Conservation (phyloP, 2,797 vertebrate species). For the Scarus forsteni region DNA sequence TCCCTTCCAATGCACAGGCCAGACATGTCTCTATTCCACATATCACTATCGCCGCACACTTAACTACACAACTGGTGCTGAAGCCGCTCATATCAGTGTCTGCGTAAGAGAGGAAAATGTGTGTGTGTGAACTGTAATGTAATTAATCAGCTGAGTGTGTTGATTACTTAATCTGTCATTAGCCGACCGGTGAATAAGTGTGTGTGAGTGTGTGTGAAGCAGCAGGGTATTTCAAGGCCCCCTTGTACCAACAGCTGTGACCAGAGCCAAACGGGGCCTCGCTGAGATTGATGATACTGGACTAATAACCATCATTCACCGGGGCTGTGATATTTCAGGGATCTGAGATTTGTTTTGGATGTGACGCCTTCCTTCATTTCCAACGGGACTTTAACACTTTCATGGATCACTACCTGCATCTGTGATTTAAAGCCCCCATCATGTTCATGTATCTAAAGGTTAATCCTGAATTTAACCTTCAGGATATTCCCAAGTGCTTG, state of each 20-base stretch:
- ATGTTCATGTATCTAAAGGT: constrained; percentile 12
- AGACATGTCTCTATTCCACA: constrained; percentile 25
- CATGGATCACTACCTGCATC: constrained; percentile 48
- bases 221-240: constrained; percentile 57
- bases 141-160: constrained; percentile 72
- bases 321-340: constrained; percentile 64
- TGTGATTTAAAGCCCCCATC: constrained; percentile 36
- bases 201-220: constrained; percentile 30
- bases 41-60: constrained; percentile 39
- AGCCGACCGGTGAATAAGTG: constrained; percentile 45
- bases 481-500: neutral
- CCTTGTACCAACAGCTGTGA: constrained; percentile 77
- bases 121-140: constrained; percentile 55
- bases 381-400: constrained; percentile 45
- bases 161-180: constrained; percentile 76
- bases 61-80: constrained; percentile 56
- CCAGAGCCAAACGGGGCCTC: constrained; percentile 70
- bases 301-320: constrained; percentile 72
- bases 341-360: constrained; percentile 61
- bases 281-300: constrained; percentile 77
- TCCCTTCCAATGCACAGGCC: constrained; percentile 1
- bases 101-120: neutral
- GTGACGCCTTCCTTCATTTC: constrained; percentile 51
- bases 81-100: constrained; percentile 52
- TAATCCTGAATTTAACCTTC: neutral